phyloP scores from a whole-genome alignment of 92 coral and sea anemone genomes.

The Porites evermanni region DNA sequence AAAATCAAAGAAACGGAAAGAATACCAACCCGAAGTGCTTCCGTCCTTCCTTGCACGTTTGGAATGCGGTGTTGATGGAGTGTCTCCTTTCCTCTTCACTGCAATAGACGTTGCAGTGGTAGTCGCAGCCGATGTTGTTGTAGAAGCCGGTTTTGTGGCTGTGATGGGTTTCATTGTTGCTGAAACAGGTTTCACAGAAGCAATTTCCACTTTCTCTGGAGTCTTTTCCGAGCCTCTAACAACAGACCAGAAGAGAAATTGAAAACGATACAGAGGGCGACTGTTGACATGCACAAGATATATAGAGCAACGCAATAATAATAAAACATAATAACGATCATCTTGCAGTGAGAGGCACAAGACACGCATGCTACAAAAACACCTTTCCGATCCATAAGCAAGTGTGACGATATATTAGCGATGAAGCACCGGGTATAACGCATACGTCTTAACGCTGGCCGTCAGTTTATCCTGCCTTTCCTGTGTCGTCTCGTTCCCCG shows the following conservation, averaged over 20 bases:
- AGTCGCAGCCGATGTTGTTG: slow-evolving; percentile 68
- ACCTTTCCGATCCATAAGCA: too few species aligned
- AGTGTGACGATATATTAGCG: too few species aligned
- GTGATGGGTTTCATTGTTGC: slow-evolving; percentile 56
- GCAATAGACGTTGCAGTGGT: slow-evolving; percentile 78
- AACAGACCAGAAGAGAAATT: not conserved
- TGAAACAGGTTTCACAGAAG: slow-evolving; percentile 63
- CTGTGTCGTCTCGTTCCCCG: too few species aligned
- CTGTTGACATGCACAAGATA: too few species aligned
- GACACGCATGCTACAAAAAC: too few species aligned
- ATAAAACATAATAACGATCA: too few species aligned
- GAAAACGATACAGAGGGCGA: not conserved
- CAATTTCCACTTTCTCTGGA: slow-evolving; percentile 59
- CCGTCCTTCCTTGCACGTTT: slow-evolving; percentile 89
- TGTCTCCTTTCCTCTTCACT: slow-evolving; percentile 85
- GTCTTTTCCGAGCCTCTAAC: slow-evolving; percentile 37
- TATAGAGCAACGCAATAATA: too few species aligned
- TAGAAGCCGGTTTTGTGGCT: slow-evolving; percentile 60
- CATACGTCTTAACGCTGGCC: too few species aligned
- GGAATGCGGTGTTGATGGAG: slow-evolving; percentile 54
- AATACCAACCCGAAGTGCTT: slow-evolving; percentile 31
- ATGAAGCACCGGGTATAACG: too few species aligned
- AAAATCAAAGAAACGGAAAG: not conserved
- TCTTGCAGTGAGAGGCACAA: too few species aligned
- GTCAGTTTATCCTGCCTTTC: too few species aligned